phyloP scores from a whole-genome alignment of 1,140 invertebrate species.

The Riptortus pedestris region DNA sequence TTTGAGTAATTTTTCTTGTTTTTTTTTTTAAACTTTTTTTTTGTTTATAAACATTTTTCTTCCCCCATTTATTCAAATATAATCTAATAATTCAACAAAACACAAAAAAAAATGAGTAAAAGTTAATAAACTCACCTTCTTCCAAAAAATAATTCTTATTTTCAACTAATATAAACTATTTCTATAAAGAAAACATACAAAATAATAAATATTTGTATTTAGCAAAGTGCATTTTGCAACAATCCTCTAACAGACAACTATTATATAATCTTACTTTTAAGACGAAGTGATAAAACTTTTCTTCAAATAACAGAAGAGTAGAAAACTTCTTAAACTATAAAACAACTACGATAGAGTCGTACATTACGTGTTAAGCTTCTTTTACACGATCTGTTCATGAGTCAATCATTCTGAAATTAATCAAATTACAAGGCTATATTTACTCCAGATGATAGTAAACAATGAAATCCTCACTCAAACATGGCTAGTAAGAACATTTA shows the following conservation, averaged over 20 bases:
- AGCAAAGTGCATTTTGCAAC: neutral
- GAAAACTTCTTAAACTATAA: constrained; percentile 2
- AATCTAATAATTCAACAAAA: constrained; percentile 3
- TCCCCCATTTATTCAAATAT: neutral
- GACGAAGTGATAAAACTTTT: too few species aligned
- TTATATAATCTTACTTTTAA: neutral
- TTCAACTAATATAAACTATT: constrained; percentile 13
- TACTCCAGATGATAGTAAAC: too few species aligned
- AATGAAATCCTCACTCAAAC: too few species aligned
- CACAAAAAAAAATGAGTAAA: neutral
- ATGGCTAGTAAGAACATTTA: too few species aligned
- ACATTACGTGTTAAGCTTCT: neutral
- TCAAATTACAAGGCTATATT: too few species aligned
- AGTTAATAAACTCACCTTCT: neutral
- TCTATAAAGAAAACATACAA: constrained; percentile 8
- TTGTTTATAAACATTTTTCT: neutral
- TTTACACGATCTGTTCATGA: neutral
- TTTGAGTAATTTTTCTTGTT: neutral
- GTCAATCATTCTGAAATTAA: too few species aligned
- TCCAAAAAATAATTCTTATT: constrained; percentile 7
- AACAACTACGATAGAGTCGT: neutral
- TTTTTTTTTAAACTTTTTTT: constrained; percentile 7
- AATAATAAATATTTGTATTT: constrained; percentile 7
- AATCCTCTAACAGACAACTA: constrained; percentile 1
- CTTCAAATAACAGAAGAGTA: neutral